phyloP scores from a whole-genome alignment of 2,797 vertebrate genomes.

The Potorous gilbertii region DNA sequence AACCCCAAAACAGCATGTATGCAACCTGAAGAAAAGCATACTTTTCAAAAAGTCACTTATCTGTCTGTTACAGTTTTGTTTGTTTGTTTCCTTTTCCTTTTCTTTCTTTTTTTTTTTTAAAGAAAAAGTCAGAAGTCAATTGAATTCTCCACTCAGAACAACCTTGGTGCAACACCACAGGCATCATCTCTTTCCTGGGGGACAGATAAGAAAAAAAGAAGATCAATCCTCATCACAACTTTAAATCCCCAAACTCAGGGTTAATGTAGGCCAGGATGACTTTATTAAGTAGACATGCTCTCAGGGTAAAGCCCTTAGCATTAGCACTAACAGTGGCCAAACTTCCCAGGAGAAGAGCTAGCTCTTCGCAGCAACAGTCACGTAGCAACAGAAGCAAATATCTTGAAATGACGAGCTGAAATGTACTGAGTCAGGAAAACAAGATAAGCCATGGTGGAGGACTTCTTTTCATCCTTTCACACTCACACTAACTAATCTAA shows the following conservation, averaged over 20 bases:
- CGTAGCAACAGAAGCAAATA: conserved; percentile 35
- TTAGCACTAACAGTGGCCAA: neutral
- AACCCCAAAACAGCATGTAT: neutral
- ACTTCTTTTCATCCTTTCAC: neutral
- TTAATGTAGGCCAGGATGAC: neutral
- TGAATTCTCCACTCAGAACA: conserved; percentile 41
- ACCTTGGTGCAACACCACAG: conserved; percentile 27
- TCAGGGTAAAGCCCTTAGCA: neutral
- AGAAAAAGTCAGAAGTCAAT: conserved; percentile 50
- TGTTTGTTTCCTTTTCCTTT: neutral
- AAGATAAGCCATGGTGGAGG: conserved; percentile 3
- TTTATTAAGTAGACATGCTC: conserved; percentile 14
- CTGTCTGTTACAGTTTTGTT: neutral
- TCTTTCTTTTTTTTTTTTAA: neutral
- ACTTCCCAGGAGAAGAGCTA: conserved; percentile 2
- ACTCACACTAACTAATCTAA: neutral
- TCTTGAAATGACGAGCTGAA: conserved; percentile 13
- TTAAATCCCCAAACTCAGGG: conserved; percentile 17
- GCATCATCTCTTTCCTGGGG: neutral
- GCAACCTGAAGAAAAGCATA: neutral
- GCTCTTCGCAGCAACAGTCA: conserved; percentile 16
- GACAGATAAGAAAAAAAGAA: conserved; percentile 29
- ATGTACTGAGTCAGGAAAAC: neutral
- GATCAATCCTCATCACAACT: neutral
- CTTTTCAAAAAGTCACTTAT: neutral